phyloP scores from a whole-genome alignment of 2,113 vertebrate genomes.

The Notechis scutatus region DNA sequence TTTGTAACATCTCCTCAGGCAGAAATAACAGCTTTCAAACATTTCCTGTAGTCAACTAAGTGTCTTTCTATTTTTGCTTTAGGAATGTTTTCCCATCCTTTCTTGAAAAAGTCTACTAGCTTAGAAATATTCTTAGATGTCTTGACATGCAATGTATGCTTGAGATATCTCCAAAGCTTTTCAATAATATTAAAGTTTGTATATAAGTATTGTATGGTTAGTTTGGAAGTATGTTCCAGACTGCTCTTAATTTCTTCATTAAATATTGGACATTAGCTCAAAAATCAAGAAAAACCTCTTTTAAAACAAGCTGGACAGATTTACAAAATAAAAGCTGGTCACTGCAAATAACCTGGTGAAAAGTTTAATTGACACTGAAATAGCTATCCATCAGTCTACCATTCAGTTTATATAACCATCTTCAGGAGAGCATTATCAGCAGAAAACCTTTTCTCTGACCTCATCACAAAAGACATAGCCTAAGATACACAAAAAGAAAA shows the following conservation, averaged over 20 bases:
- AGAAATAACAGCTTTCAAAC: not conserved
- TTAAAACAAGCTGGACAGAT: not conserved
- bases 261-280: not conserved
- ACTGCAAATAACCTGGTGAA: not conserved
- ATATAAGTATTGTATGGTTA: not conserved
- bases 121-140: not conserved
- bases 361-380: not conserved
- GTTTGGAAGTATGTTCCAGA: not conserved
- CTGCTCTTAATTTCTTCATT: not conserved
- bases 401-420: not conserved
- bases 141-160: not conserved
- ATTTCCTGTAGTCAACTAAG: not conserved
- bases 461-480: not conserved
- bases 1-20: not conserved
- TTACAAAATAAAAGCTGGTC: not conserved
- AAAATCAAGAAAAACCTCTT: not conserved
- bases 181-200: not conserved
- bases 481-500: not conserved
- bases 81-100: not conserved
- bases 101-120: not conserved
- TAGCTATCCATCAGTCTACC: not conserved
- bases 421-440: not conserved
- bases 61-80: not conserved
- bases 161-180: not conserved
- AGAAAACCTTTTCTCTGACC: not conserved